A percentile compares a stretch with the other conserved stretches of the same genome.
Evolutionary conservation across 2,113 vertebrate species (phyloP).

Genomic region (Condylura cristata): DNA sequence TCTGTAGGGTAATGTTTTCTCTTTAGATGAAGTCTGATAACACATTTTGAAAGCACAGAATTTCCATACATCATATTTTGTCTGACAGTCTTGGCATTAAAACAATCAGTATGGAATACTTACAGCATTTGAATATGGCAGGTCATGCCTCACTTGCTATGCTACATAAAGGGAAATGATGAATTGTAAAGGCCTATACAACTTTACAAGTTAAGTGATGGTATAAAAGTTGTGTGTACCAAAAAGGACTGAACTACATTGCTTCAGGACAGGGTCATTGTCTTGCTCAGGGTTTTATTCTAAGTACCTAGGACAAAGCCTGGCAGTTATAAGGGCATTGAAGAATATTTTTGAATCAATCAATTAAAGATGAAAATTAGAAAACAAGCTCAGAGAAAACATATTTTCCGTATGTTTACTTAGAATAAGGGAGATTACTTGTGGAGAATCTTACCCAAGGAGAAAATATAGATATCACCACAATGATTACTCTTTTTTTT

Average conservation of each 20-base stretch:
- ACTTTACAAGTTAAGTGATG: background rate
- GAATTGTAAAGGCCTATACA: background rate
- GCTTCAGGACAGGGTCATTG: background rate
- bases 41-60: conserved; percentile 53
- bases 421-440: background rate
- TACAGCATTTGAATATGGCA: background rate
- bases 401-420: background rate
- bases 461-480: background rate
- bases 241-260: background rate
- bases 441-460: background rate
- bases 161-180: background rate
- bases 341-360: background rate
- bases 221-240: background rate
- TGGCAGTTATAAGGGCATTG: background rate
- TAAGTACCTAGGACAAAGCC: background rate
- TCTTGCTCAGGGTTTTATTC: background rate
- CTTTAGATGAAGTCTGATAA: conserved; percentile 47
- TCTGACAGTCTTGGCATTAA: conserved; percentile 40
- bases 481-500: too few species aligned
- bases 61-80: conserved; percentile 43
- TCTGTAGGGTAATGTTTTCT: conserved; percentile 60
- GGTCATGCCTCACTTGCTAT: background rate
- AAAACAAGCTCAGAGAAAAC: background rate
- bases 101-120: background rate
- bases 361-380: background rate